Base-by-base conservation (phyloP, 1,140 invertebrate genomes). In the Chironomus tepperi region DNA sequence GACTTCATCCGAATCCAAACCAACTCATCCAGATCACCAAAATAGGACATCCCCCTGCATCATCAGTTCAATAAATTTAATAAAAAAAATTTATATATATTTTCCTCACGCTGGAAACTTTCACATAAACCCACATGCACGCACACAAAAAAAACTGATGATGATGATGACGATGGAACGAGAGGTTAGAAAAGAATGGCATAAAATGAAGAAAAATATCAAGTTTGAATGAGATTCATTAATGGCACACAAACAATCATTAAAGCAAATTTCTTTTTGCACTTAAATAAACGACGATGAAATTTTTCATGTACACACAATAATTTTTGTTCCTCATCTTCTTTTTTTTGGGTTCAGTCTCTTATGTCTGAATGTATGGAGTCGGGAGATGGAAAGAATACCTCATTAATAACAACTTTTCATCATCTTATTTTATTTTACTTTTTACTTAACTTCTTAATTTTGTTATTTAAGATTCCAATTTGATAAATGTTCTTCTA, bases 221-320 rank as follows among this genome's bases (percentile, higher is more conserved):
- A 57, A 57, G 15, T 19, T 10, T 70, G 65, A 70, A 70, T 70
- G 65, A 70, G 65, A 70, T 70, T 70, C 65, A 70, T 70, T 70
- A 70, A 70, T 70, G 10, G 65, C 16, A 18, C 16, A 70, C 65
- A 70, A 19, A 70, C 16, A 21, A 70, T 18, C 65, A 70, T 70
- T 70, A 70, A 70, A 70, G 65, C n/a, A 70, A 70, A 70, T 70
- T 70, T 70, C 16, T 70, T 70, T 70, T 70, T 70, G 65, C 65
- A 70, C 65, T 70, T 21, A 70, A 19, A 70, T 70, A 70, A 70
- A 70, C 18, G 65, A 70, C 18, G 19, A 5, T 34, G 16, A 21
- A 70, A 70, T 70, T 70, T 70, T 70, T 57, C 9, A 9, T 70
- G 65, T 70, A 70, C 16, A 67, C 7, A 70, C 16, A 70, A 70